These are phyloP conservation scores for Torymus auratus DNA, from an alignment of 2,888 invertebrate genomes.

Conservation along the genomic window DNA sequence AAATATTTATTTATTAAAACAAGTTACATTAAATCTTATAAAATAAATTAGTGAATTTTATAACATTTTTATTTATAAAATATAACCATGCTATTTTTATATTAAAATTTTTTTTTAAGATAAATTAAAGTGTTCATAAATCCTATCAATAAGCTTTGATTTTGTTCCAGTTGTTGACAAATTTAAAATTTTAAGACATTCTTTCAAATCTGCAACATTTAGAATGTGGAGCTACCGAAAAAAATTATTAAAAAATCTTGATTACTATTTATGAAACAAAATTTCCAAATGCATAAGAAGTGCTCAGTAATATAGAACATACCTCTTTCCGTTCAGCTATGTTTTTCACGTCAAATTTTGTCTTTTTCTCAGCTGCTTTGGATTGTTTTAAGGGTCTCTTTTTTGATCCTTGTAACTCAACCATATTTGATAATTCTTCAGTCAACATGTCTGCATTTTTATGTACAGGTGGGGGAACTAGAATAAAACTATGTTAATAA, in stretches of 20 bases:
- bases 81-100: too few species aligned
- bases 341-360: conserved; percentile 24
- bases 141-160: conserved; percentile 29
- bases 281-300: too few species aligned
- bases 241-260: background rate
- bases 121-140: conserved; percentile 21
- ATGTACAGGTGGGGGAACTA: conserved; percentile 36
- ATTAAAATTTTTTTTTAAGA: background rate
- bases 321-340: conserved; percentile 32
- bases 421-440: background rate
- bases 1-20: too few species aligned
- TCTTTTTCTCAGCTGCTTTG: background rate
- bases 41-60: too few species aligned
- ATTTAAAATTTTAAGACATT: conserved; percentile 12
- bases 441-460: background rate
- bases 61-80: too few species aligned
- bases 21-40: too few species aligned
- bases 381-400: too few species aligned
- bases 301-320: background rate
- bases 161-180: conserved; percentile 47
- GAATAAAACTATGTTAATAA: background rate
- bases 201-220: conserved; percentile 40
- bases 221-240: conserved; percentile 39
- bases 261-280: too few species aligned
- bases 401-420: background rate